A percentile compares a stretch with the other conserved stretches of the same genome.
Conservation (phyloP, 2,888 invertebrate genomes). For the Caenorhabditis uteleia region DNA sequence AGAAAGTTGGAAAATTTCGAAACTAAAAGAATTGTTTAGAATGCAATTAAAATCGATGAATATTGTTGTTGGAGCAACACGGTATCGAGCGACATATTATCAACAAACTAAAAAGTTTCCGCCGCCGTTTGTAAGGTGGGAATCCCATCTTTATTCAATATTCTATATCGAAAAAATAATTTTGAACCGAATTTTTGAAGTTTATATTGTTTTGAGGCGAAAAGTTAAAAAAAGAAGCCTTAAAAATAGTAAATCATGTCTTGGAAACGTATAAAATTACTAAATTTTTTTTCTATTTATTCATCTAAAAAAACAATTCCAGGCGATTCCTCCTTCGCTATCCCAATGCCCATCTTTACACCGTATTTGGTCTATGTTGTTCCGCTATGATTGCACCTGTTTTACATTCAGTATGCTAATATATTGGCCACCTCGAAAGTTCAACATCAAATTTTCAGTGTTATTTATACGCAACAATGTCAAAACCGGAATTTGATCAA, state of each 20-base stretch:
- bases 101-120: constrained; percentile 41
- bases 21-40: no score
- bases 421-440: neutral
- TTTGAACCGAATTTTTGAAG: no score
- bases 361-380: constrained; percentile 46
- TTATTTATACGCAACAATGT: constrained; percentile 45
- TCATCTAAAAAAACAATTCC: constrained; percentile 8
- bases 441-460: constrained; percentile 22
- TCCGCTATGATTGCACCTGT: constrained; percentile 53
- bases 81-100: constrained; percentile 50
- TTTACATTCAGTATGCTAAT: constrained; percentile 31
- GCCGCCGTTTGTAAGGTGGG: constrained; percentile 49
- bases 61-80: no score
- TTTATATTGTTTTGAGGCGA: no score
- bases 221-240: no score
- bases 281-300: no score
- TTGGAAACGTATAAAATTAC: no score
- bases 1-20: no score
- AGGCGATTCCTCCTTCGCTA: constrained; percentile 53
- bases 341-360: constrained; percentile 47
- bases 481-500: constrained; percentile 44
- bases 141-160: neutral
- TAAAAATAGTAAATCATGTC: no score
- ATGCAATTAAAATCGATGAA: no score
- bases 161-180: neutral